phyloP scores from a whole-genome alignment of 2,888 invertebrate genomes.

The Laothoe populi region DNA sequence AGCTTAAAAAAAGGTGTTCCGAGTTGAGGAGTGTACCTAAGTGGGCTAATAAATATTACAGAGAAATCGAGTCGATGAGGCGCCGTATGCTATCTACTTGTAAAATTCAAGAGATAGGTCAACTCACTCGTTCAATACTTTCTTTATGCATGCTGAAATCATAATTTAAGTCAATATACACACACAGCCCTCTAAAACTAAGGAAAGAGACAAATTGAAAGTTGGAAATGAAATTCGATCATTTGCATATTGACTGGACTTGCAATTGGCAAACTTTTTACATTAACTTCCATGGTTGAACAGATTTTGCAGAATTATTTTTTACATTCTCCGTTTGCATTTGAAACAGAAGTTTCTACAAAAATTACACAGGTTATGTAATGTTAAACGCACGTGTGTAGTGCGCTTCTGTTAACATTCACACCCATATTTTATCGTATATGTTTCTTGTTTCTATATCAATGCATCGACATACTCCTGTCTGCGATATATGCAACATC shows the following conservation, averaged over 20 bases:
- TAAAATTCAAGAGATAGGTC: slow-evolving; percentile 10
- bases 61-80: slow-evolving; percentile 54
- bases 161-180: slow-evolving; percentile 24
- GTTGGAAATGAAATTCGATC: slow-evolving; percentile 43
- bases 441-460: slow-evolving; percentile 1
- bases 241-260: slow-evolving; percentile 71
- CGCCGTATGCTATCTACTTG: slow-evolving; percentile 39
- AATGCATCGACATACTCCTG: slow-evolving; percentile 1
- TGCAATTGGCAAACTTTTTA: slow-evolving; percentile 65
- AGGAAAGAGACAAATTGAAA: slow-evolving; percentile 38
- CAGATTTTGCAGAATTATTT: slow-evolving; percentile 36
- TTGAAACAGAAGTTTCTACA: not conserved
- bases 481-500: slow-evolving; percentile 38
- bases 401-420: not conserved
- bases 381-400: not conserved
- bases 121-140: slow-evolving; percentile 7
- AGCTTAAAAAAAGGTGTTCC: slow-evolving; percentile 65
- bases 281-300: slow-evolving; percentile 51
- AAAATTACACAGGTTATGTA: not conserved
- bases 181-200: slow-evolving; percentile 25
- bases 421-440: too few species aligned
- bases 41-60: slow-evolving; percentile 64
- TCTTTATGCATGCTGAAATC: slow-evolving; percentile 16
- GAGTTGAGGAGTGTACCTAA: slow-evolving; percentile 53
- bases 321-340: not conserved